These are phyloP conservation scores for Narcine bancroftii DNA, from an alignment of 2,113 vertebrate species.

Conservation along the genomic window DNA sequence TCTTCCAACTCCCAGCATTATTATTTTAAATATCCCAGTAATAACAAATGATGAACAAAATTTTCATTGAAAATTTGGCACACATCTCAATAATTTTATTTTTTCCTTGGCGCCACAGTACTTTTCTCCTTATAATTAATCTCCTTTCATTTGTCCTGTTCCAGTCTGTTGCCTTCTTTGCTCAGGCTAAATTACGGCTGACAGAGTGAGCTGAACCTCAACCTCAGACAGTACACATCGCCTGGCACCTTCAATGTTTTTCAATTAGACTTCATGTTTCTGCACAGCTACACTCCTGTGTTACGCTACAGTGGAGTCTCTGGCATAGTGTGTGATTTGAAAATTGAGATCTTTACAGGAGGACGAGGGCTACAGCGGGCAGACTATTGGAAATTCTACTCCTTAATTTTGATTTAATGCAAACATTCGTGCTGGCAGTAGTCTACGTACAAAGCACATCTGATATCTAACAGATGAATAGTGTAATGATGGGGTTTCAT, in stretches of 20 bases:
- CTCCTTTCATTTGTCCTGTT: constrained; percentile 72
- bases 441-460: neutral
- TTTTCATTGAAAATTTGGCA: constrained; percentile 64
- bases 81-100: constrained; percentile 58
- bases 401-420: neutral
- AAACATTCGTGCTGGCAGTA: neutral
- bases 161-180: constrained; percentile 46
- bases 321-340: neutral
- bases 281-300: neutral
- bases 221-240: neutral
- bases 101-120: constrained; percentile 74
- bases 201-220: neutral
- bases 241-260: neutral
- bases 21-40: constrained; percentile 69
- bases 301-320: too few species aligned
- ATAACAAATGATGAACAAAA: constrained; percentile 75
- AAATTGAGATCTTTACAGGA: neutral
- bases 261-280: neutral
- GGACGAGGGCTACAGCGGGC: neutral
- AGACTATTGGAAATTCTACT: neutral
- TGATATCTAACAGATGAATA: neutral
- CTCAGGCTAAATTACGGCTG: neutral
- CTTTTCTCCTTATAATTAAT: constrained; percentile 79
- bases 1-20: constrained; percentile 41
- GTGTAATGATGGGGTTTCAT: neutral